Evolutionary conservation across 2,113 vertebrate species (phyloP).

Genomic region (Carettochelys insculpta): DNA sequence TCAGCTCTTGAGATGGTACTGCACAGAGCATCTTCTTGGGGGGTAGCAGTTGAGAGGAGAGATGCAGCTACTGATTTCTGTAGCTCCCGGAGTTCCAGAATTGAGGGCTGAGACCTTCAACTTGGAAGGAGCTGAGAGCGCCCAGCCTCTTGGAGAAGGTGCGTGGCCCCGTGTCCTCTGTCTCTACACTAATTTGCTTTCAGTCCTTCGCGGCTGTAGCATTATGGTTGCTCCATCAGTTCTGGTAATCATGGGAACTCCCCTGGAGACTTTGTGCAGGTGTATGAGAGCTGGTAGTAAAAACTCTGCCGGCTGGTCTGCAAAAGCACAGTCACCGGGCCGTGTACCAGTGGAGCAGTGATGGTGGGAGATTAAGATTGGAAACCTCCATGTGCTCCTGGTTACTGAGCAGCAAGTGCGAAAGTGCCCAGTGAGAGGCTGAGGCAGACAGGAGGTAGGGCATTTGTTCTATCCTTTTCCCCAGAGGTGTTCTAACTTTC

Average conservation of each 20-base stretch:
- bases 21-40: not conserved
- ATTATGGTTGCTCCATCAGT: not conserved
- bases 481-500: not conserved
- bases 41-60: not conserved
- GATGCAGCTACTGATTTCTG: not conserved
- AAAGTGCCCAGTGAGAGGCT: not conserved
- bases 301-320: not conserved
- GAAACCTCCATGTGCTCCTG: not conserved
- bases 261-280: not conserved
- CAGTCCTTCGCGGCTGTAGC: not conserved
- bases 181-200: not conserved
- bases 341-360: not conserved
- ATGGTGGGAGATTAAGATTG: not conserved
- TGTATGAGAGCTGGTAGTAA: not conserved
- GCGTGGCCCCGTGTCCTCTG: not conserved
- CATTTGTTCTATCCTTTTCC: not conserved
- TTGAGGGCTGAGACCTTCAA: not conserved
- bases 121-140: accelerated
- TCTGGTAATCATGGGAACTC: not conserved
- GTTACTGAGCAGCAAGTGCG: not conserved
- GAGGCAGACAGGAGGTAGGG: not conserved
- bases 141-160: not conserved
- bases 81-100: accelerated
- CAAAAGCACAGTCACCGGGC: not conserved
- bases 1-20: not conserved